Evolutionary conservation across 1,140 invertebrate genomes (phyloP), one percentile per base, ranked within the genome.

Genomic region (Cryptotermes secundus): DNA sequence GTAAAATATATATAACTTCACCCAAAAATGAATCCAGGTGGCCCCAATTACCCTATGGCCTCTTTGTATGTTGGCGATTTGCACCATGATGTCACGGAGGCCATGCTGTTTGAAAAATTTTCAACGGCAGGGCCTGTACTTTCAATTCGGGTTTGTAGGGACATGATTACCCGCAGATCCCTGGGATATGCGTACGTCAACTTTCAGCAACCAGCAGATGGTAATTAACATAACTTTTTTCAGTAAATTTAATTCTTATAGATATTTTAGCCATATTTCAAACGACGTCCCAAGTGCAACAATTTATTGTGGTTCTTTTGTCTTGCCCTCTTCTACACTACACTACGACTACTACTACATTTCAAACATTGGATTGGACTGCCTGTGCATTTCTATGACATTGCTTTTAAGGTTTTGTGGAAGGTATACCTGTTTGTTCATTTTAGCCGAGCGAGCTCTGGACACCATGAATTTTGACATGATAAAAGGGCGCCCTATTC

Each of bases 401-500:
- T 85, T 84, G 24, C 65, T 85, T 81, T 49, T 84, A 26, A 83
- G 19, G 59, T 82, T 85, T 86, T n/a, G n/a, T n/a, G n/a, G n/a
- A n/a, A n/a, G n/a, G n/a, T n/a, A n/a, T n/a, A n/a, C n/a, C n/a
- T n/a, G 85, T 85, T 86, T 45, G 85, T 89, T 88, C 87, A 80
- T 94, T 94, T 83, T 89, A 99, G 98, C 99, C 90, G 99, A 99
- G 92, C 94, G 98, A 90, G 99, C 99, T 84, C 91, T 99, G 87
- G 99, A 99, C 90, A 99, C 98, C 3, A 99, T 99, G 99, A 99
- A 99, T 90, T 99, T 99, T 91, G 99, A 99, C 90, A 94, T 97
- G 88, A 95, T 99, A 86, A 98, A 99, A 90, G 97, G 97, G 85
- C 94, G 97, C 87, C 99, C 99, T 85, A 99, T 99, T 90, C 94